Conservation (phyloP, 2,888 invertebrate species). For the Drosophila pseudotakahashii region DNA sequence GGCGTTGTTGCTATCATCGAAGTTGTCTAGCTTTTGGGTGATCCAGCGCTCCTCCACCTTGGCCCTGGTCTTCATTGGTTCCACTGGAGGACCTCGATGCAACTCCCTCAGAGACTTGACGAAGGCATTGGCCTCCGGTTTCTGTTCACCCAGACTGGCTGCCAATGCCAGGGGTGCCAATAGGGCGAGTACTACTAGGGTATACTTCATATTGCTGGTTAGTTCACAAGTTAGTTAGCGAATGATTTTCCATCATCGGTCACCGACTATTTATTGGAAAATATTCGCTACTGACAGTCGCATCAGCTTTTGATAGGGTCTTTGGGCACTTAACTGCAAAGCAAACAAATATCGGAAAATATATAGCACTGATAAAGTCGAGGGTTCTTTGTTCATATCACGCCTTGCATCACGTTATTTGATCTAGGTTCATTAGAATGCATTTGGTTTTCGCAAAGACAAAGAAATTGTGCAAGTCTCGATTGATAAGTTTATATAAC, state of each 20-base stretch:
- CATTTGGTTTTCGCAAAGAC: neutral
- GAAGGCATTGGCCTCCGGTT: constrained; percentile 38
- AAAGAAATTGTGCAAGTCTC: constrained; percentile 1
- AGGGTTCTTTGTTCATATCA: constrained; percentile 18
- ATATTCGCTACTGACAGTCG: constrained; percentile 7
- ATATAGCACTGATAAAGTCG: constrained; percentile 44
- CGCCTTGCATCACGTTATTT: constrained; percentile 18
- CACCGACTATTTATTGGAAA: constrained; percentile 58
- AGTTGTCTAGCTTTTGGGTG: constrained; percentile 86
- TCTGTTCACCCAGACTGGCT: constrained; percentile 26
- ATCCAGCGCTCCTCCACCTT: constrained; percentile 83
- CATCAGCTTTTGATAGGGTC: constrained; percentile 30
- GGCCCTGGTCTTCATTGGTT: constrained; percentile 5
- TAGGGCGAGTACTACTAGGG: constrained; percentile 32
- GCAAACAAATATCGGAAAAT: constrained; percentile 48
- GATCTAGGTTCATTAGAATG: constrained; percentile 8
- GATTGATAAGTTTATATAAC: neutral
- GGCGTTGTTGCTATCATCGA: constrained; percentile 85
- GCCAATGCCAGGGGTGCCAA: constrained; percentile 42
- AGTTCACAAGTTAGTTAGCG: constrained; percentile 43
- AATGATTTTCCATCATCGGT: constrained; percentile 52
- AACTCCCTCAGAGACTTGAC: constrained; percentile 43
- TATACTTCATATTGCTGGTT: constrained; percentile 52
- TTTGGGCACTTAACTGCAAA: constrained; percentile 32
- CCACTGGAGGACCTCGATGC: constrained; percentile 48